Evolutionary conservation across 1,140 invertebrate species (phyloP).

Genomic region (Camponotus vicinus): DNA sequence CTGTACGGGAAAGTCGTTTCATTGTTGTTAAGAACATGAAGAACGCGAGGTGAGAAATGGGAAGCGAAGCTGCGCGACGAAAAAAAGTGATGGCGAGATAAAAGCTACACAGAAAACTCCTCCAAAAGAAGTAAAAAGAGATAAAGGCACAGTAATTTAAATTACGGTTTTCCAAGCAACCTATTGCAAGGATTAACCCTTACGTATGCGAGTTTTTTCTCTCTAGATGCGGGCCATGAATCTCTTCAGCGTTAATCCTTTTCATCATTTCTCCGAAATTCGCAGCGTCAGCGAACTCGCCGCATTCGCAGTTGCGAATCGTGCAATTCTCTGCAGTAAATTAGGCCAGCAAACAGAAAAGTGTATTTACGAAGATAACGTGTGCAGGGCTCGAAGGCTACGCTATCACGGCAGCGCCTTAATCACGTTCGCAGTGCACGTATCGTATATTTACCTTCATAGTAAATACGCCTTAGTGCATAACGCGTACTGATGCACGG

Average conservation of each 20-base stretch:
- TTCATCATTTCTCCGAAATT: conserved; percentile 33
- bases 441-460: conserved; percentile 49
- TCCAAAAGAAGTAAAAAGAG: not conserved
- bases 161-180: not conserved
- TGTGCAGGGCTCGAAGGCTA: conserved; percentile 16
- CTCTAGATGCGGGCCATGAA: not conserved
- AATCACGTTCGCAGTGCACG: conserved; percentile 52
- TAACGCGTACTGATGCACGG: conserved; percentile 44
- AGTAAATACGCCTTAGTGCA: conserved; percentile 57
- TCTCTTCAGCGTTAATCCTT: conserved; percentile 37
- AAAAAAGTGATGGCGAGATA: not conserved
- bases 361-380: conserved; percentile 54
- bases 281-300: conserved; percentile 15
- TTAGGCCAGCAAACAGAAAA: conserved; percentile 51
- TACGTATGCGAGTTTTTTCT: conserved; percentile 9
- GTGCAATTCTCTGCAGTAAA: conserved; percentile 1
- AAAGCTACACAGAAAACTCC: not conserved
- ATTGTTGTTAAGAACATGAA: conserved; percentile 55
- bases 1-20: conserved; percentile 36
- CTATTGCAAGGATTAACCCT: conserved; percentile 19
- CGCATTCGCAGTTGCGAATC: conserved; percentile 13
- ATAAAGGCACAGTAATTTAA: not conserved
- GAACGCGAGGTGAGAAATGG: not conserved
- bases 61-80: not conserved
- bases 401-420: conserved; percentile 16